Percentiles rank a stretch among this genome's conserved stretches.
These are phyloP conservation scores for Steinernema hermaphroditum DNA, from an alignment of 2,888 invertebrate genomes.

Conservation along the genomic window DNA sequence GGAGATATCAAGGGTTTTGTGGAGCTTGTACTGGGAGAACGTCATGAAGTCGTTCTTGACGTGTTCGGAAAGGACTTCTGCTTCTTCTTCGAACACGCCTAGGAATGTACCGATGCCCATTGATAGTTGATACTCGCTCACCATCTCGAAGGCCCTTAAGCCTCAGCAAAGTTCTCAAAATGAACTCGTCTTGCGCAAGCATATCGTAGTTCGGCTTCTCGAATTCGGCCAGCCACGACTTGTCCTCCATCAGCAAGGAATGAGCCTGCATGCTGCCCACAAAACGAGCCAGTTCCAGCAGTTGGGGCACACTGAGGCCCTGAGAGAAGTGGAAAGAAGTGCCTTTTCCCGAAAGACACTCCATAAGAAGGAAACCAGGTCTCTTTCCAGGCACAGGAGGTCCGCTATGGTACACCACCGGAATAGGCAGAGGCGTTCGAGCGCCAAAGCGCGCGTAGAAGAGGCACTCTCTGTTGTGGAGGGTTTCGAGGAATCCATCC, in stretches of 20 bases:
- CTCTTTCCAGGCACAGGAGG: background rate
- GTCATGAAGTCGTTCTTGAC: background rate
- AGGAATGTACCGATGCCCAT: background rate
- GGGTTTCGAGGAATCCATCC: background rate
- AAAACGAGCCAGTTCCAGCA: background rate
- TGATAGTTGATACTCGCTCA: background rate
- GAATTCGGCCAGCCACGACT: background rate
- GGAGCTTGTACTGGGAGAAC: background rate
- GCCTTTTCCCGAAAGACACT: background rate
- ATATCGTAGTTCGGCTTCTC: conserved; percentile 5
- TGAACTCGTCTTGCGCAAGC: background rate
- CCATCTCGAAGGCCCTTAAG: background rate
- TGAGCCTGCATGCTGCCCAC: background rate
- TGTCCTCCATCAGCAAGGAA: background rate
- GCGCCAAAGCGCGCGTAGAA: background rate
- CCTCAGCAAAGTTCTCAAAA: background rate
- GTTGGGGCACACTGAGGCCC: background rate
- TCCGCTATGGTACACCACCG: background rate
- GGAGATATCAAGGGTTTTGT: background rate
- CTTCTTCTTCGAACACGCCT: background rate
- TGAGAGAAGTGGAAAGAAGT: background rate
- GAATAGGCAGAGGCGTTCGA: background rate
- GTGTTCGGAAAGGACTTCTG: background rate
- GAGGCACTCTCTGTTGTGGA: conserved; percentile 6
- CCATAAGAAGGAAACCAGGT: background rate